phyloP scores from a whole-genome alignment of 2,113 vertebrate genomes.

The Pseudopipra pipra region DNA sequence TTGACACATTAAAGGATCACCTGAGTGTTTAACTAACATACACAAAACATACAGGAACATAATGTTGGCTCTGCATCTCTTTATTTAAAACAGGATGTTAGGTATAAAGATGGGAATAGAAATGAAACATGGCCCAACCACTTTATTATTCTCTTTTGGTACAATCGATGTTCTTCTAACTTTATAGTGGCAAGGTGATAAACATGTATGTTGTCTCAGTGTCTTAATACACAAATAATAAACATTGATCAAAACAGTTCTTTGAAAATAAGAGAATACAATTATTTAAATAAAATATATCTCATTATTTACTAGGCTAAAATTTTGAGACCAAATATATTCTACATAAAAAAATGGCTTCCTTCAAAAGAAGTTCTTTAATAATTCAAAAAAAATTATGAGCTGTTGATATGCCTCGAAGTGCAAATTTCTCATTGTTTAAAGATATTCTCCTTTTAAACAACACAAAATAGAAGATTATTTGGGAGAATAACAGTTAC shows the following conservation, averaged over 20 bases:
- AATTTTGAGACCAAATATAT: background rate
- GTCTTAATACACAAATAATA: background rate
- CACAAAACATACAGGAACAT: background rate
- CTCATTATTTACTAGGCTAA: constrained; percentile 9
- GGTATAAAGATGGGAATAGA: background rate
- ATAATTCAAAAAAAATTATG: constrained; percentile 1
- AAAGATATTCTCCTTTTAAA: background rate
- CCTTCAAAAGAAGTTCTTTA: background rate
- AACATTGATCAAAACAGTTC: background rate
- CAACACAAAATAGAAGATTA: background rate
- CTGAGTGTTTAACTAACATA: background rate
- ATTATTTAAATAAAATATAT: background rate
- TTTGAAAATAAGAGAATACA: background rate
- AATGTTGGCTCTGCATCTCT: background rate
- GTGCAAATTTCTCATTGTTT: background rate
- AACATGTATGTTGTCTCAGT: background rate
- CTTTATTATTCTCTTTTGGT: background rate
- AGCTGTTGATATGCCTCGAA: background rate
- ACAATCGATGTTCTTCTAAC: background rate
- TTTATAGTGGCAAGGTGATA: background rate
- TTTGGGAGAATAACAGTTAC: background rate
- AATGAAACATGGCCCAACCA: background rate
- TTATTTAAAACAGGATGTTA: background rate
- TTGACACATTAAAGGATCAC: background rate
- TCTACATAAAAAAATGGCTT: background rate